These are phyloP conservation scores for Cygnus atratus DNA, from an alignment of 2,113 vertebrate genomes.

Conservation along the genomic window DNA sequence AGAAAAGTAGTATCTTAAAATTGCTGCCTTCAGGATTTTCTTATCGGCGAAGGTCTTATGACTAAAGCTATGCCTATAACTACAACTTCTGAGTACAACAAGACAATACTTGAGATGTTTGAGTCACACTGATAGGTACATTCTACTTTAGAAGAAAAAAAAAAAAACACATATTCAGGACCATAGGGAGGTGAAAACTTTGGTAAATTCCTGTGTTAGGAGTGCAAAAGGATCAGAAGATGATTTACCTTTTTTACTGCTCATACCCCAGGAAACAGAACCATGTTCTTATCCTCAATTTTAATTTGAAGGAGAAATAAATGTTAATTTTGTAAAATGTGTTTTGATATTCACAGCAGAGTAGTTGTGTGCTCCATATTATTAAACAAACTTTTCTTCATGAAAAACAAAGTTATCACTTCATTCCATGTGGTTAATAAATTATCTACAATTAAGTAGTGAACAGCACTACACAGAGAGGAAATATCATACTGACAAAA, in stretches of 20 bases:
- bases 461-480: not conserved
- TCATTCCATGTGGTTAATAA: not conserved
- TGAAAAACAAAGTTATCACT: not conserved
- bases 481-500: slow-evolving; percentile 22
- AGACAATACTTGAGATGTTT: not conserved
- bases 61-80: not conserved
- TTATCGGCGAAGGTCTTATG: not conserved
- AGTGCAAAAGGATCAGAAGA: not conserved
- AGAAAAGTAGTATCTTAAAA: not conserved
- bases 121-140: not conserved
- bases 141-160: not conserved
- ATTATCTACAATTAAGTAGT: slow-evolving; percentile 14
- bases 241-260: not conserved
- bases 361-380: not conserved
- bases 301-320: not conserved
- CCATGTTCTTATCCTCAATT: not conserved
- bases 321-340: not conserved
- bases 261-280: not conserved
- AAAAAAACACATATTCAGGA: not conserved
- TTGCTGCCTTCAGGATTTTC: not conserved
- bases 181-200: not conserved
- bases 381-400: not conserved
- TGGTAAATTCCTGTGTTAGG: not conserved
- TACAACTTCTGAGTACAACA: not conserved
- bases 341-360: not conserved